Evolutionary conservation across 2,888 invertebrate genomes (phyloP).

Genomic region (Oligia fasciuncula): DNA sequence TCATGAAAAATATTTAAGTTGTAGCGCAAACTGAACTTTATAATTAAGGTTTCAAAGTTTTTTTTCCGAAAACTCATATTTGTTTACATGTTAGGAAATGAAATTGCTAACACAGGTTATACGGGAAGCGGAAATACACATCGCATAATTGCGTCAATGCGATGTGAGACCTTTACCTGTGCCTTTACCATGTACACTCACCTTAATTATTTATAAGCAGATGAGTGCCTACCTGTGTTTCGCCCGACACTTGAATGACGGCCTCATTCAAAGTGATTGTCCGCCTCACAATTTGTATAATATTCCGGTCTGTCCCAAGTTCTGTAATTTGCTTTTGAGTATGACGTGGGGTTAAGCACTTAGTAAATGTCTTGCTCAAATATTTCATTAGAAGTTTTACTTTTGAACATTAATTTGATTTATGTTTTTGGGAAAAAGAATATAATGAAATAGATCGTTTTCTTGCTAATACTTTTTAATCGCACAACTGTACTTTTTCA

Average conservation of each 20-base stretch:
- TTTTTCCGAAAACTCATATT: background rate
- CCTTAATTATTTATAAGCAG: slow-evolving; percentile 75
- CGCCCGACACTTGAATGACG: slow-evolving; percentile 74
- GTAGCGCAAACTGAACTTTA: background rate
- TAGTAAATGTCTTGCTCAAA: background rate
- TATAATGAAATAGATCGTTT: too few species aligned
- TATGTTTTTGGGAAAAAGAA: background rate
- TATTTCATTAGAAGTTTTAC: background rate
- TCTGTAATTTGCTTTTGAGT: slow-evolving; percentile 27
- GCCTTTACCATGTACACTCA: slow-evolving; percentile 46
- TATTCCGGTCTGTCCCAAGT: slow-evolving; percentile 33
- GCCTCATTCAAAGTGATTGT: slow-evolving; percentile 64
- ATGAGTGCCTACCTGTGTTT: slow-evolving; percentile 72
- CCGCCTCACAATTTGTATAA: slow-evolving; percentile 37
- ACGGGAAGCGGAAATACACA: slow-evolving; percentile 48
- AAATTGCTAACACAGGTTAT: background rate
- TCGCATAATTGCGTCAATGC: slow-evolving; percentile 57
- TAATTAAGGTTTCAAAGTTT: background rate
- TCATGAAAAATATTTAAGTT: background rate
- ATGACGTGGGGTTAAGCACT: slow-evolving; percentile 17
- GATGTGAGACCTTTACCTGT: slow-evolving; percentile 35
- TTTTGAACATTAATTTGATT: background rate
- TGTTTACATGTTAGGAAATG: background rate
- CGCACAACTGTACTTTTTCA: too few species aligned
- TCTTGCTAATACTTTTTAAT: too few species aligned